Evolutionary conservation across 2,113 vertebrate species (phyloP), one percentile per base, ranked within the genome.

Genomic region (Gambusia affinis): DNA sequence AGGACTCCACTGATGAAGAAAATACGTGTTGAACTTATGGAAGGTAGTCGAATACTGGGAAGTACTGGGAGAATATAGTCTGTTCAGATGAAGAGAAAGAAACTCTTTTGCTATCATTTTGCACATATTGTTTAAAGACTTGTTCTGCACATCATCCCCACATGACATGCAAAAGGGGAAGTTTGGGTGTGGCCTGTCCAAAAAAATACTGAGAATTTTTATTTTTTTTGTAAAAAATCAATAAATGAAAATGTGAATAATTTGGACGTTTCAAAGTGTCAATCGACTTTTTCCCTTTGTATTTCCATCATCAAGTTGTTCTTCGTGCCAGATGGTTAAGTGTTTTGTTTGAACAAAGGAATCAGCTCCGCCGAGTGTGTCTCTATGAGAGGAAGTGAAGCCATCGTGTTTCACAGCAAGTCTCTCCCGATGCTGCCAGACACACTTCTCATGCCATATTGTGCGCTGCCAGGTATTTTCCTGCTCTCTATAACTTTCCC

Each of bases 401-500:
- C 57, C 64, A 28, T 61, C 28, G 29, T 33, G 14, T 72, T 73
- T 68, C 69, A 80, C 54, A 73, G 60, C 17, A 22, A 42, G 47
- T 24, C 77, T 75, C 57, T 76, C 44, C 30, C 2, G 15, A 28
- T 62, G 62, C 37, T 75, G 67, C 67, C 66, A 81, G 15, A 75
- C 61, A 33, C 70, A 60, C 83, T 79, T 69, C 65, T 70, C 67
- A 76, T 51, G 29, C 68, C 64, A 66, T 42, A 28, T 66, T 73
- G 64, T 63, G 67, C n/a, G 51, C 68, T 80, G 78, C 74, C 72
- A 80, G 79, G 83, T 89, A 75, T 86, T 84, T 87, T 74, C 69
- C 64, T 69, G 67, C 60, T 71, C 31, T 87, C 80, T 84, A 22
- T 64, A 90, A 91, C 87, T 88, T 92, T 80, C 47, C 75, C 73